phyloP scores from a whole-genome alignment of 2,888 invertebrate species.

The Dynastes tityus region DNA sequence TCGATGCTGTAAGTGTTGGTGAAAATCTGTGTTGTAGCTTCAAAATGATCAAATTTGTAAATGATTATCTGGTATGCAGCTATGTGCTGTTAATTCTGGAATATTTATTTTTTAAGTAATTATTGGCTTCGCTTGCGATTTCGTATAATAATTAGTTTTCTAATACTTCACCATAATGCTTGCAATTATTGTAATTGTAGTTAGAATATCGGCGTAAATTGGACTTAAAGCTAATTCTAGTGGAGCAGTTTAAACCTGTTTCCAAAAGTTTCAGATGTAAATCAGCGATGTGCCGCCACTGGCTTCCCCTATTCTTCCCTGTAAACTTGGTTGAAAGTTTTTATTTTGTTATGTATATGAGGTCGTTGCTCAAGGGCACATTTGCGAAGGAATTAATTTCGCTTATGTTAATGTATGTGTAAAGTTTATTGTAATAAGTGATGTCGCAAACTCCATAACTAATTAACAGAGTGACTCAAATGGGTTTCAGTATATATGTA shows the following conservation, averaged over 20 bases:
- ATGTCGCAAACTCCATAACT: conserved; percentile 37
- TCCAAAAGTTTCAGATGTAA: background rate
- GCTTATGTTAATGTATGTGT: conserved; percentile 41
- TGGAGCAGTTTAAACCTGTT: background rate
- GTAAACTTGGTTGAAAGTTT: conserved; percentile 39
- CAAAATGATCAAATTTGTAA: too few species aligned
- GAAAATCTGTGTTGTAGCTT: too few species aligned
- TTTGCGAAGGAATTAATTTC: conserved; percentile 40
- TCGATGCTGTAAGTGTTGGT: too few species aligned
- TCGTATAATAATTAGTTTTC: too few species aligned
- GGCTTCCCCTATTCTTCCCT: conserved; percentile 7
- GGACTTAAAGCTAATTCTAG: background rate
- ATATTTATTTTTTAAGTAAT: too few species aligned
- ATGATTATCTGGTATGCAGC: too few species aligned
- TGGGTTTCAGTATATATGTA: conserved; percentile 9
- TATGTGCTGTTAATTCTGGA: too few species aligned
- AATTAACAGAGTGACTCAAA: conserved; percentile 37
- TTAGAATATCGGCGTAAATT: too few species aligned
- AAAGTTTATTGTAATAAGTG: conserved; percentile 39
- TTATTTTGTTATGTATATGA: conserved; percentile 36
- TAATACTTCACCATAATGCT: too few species aligned
- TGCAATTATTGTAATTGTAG: too few species aligned
- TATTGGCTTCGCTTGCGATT: too few species aligned
- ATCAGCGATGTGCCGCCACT: conserved; percentile 30
- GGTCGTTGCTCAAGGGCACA: conserved; percentile 37